A percentile compares a stretch with the other conserved stretches of the same genome.
These are phyloP conservation scores for Chaetoderma sp. DNA, from an alignment of 2,888 invertebrate genomes.

Conservation along the genomic window DNA sequence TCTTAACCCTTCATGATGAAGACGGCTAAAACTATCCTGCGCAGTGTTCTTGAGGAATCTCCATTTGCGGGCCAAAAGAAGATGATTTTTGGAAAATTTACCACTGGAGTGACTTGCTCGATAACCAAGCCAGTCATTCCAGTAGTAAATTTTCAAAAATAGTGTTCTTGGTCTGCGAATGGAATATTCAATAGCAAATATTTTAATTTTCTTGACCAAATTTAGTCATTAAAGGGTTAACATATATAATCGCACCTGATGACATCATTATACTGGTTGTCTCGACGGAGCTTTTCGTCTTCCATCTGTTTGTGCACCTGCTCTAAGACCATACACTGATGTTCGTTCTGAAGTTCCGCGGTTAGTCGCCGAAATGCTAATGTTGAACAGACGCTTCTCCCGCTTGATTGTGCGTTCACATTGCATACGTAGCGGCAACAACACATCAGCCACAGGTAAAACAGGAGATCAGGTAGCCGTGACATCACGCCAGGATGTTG, in stretches of 20 bases:
- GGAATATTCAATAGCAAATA: no score
- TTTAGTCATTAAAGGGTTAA: no score
- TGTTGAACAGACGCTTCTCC: conserved; percentile 44
- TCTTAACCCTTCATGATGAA: no score
- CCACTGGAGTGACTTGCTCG: no score
- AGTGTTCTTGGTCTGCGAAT: no score
- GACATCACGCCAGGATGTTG: no score
- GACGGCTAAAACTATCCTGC: neutral
- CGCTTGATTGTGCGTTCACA: neutral
- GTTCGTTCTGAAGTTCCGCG: conserved; percentile 50
- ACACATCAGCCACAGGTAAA: neutral
- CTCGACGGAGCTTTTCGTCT: conserved; percentile 29
- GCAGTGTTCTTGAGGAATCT: no score
- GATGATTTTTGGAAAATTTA: no score
- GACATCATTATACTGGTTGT: conserved; percentile 34
- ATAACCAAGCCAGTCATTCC: no score
- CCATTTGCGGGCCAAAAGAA: no score
- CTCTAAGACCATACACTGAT: conserved; percentile 57
- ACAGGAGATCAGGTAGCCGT: neutral
- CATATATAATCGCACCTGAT: conserved; percentile 27
- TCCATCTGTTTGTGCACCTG: conserved; percentile 44
- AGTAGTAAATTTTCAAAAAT: no score
- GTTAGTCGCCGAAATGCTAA: conserved; percentile 45
- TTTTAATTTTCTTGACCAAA: no score
- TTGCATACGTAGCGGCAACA: neutral